A percentile compares a stretch with the other conserved stretches of the same genome.
phyloP scores from a whole-genome alignment of 2,888 invertebrate species.

The Mellilla xanthometata region DNA sequence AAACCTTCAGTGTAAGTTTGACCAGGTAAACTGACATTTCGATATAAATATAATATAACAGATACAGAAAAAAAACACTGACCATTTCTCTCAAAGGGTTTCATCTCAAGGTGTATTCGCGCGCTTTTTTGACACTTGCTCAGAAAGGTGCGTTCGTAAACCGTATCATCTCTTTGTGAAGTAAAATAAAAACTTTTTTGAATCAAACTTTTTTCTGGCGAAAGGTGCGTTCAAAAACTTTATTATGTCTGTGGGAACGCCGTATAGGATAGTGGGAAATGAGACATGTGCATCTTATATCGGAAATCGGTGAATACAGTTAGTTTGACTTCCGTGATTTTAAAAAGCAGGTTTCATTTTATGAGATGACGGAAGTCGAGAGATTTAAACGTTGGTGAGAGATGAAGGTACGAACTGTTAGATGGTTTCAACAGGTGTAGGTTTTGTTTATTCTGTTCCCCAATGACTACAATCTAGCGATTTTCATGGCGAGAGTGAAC shows the following conservation, averaged over 20 bases:
- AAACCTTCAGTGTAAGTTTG: too few relatives aligned
- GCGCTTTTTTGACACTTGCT: constrained; percentile 16
- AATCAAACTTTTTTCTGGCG: constrained; percentile 38
- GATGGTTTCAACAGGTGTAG: not conserved
- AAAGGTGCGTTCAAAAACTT: constrained; percentile 52
- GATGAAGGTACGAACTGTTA: constrained; percentile 9
- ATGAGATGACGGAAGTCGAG: constrained; percentile 19
- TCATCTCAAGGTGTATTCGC: constrained; percentile 25
- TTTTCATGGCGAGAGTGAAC: too few relatives aligned
- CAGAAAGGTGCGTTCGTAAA: constrained; percentile 19
- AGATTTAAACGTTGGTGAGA: constrained; percentile 8
- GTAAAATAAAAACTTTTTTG: constrained; percentile 35
- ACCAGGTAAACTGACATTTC: too few relatives aligned
- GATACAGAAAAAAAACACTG: too few relatives aligned
- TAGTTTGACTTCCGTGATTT: constrained; percentile 25
- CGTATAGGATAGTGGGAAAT: constrained; percentile 32
- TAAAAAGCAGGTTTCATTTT: constrained; percentile 20
- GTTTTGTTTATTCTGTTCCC: too few relatives aligned
- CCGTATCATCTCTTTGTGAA: not conserved
- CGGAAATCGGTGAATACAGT: constrained; percentile 27
- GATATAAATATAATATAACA: too few relatives aligned
- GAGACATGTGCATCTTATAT: constrained; percentile 25
- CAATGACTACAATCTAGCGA: too few relatives aligned
- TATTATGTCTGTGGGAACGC: constrained; percentile 38
- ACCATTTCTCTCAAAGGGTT: constrained; percentile 13